A percentile compares a stretch with the other conserved stretches of the same genome.
Conservation (phyloP, 1,140 invertebrate species). For the Anastrepha ludens region DNA sequence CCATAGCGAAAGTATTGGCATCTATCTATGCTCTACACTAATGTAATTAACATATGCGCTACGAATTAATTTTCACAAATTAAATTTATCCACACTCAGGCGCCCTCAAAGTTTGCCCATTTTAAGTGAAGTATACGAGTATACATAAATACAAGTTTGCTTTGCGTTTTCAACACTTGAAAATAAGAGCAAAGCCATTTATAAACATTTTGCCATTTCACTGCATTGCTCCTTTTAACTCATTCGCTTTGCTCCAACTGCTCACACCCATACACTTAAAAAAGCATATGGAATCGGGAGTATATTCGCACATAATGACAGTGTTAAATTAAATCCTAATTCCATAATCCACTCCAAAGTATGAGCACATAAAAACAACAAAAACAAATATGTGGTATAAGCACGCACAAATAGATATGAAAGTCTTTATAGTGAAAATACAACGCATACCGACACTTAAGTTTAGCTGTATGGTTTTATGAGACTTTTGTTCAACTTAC, state of each 20-base stretch:
- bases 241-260: too few species aligned
- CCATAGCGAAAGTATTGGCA: too few species aligned
- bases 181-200: constrained; percentile 25
- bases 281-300: background rate
- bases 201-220: constrained; percentile 12
- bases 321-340: constrained; percentile 46
- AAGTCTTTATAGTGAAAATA: background rate
- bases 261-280: too few species aligned
- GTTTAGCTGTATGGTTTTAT: constrained; percentile 2
- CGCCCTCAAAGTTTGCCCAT: background rate
- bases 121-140: background rate
- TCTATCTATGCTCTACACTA: too few species aligned
- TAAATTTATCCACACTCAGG: background rate
- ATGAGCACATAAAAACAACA: background rate
- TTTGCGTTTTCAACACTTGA: background rate
- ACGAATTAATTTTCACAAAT: background rate
- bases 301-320: constrained; percentile 9
- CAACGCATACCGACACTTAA: background rate
- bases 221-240: background rate
- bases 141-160: background rate
- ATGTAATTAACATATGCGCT: background rate
- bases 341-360: constrained; percentile 39
- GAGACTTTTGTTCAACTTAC: background rate
- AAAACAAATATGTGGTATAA: background rate
- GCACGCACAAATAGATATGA: background rate